These are phyloP conservation scores for Dilophus febrilis DNA, from an alignment of 2,888 invertebrate species.

Conservation along the genomic window DNA sequence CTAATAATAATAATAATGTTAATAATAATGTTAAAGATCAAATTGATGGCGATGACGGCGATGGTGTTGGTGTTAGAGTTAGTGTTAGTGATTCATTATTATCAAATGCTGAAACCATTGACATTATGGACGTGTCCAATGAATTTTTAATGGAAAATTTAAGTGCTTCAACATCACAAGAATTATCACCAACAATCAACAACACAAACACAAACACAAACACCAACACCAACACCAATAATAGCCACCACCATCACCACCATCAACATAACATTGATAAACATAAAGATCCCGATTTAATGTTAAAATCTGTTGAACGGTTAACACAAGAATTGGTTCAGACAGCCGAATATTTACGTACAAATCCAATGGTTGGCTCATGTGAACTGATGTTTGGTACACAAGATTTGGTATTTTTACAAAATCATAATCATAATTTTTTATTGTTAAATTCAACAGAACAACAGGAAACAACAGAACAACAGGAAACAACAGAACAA, in stretches of 20 bases:
- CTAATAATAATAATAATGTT: no score
- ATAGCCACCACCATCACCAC: background rate
- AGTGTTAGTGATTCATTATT: no score
- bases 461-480: background rate
- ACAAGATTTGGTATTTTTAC: no score
- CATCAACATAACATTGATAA: conserved; percentile 24
- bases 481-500: background rate
- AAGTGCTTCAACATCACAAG: conserved; percentile 21
- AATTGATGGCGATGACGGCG: no score
- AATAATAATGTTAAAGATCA: no score
- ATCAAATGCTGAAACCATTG: conserved; percentile 22
- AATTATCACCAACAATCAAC: conserved; percentile 8
- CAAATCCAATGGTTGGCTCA: no score
- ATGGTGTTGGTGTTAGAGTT: no score
- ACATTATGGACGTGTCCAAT: conserved; percentile 33
- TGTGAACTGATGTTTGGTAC: no score
- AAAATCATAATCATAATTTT: conserved; percentile 9
- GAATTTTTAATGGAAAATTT: conserved; percentile 27
- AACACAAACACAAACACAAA: no score
- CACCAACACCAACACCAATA: no score
- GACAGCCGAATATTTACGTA: conserved; percentile 42
- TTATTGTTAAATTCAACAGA: no score
- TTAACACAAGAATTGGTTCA: conserved; percentile 46
- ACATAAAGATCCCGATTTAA: conserved; percentile 45
- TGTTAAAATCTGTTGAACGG: conserved; percentile 48